phyloP scores from a whole-genome alignment of 2,113 vertebrate species.

The Equus przewalskii region DNA sequence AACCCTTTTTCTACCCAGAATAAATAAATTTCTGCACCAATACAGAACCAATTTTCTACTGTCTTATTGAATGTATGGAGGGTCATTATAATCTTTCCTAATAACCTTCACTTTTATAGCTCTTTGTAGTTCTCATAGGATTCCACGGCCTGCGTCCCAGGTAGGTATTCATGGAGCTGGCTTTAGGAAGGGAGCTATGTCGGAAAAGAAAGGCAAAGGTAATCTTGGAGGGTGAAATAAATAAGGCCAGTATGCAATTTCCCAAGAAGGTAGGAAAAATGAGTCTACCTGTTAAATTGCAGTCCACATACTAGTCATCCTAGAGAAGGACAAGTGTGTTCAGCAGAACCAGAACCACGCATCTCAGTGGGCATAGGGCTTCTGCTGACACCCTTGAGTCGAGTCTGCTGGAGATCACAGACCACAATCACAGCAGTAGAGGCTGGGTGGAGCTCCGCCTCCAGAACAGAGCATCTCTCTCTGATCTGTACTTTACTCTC shows the following conservation, averaged over 20 bases:
- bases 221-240: background rate
- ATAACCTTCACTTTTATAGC: background rate
- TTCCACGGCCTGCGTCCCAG: rapidly evolving
- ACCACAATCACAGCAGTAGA: background rate
- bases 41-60: background rate
- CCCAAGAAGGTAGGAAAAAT: rapidly evolving
- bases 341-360: rapidly evolving
- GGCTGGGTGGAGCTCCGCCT: rapidly evolving
- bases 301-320: too few relatives aligned
- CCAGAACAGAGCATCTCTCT: rapidly evolving
- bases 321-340: rapidly evolving
- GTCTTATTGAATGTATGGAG: rapidly evolving
- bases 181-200: background rate
- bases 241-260: background rate
- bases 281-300: rapidly evolving
- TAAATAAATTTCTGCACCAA: background rate
- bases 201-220: background rate
- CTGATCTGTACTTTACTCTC: background rate
- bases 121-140: background rate
- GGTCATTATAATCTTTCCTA: background rate
- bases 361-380: rapidly evolving
- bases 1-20: background rate
- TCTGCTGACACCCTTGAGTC: rapidly evolving
- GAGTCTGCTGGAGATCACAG: rapidly evolving
- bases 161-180: background rate